phyloP scores from a whole-genome alignment of 2,797 vertebrate species.

The Arremon brunneinucha region DNA sequence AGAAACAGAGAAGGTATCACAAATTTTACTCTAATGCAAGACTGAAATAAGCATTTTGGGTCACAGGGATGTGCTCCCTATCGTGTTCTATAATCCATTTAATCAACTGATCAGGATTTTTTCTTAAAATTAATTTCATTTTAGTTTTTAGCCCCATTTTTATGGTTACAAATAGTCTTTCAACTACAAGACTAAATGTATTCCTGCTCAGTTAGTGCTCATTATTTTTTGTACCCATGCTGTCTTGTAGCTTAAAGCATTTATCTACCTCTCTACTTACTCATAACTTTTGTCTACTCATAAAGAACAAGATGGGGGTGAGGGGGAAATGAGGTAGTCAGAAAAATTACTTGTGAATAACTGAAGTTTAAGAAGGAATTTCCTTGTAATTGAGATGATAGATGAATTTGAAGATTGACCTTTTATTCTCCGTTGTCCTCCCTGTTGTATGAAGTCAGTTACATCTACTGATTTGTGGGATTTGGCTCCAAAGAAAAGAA shows the following conservation, averaged over 20 bases:
- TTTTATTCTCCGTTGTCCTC: not conserved
- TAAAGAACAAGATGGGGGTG: accelerated
- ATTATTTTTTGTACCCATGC: not conserved
- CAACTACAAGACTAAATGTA: not conserved
- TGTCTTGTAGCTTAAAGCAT: not conserved
- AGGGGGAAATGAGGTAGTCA: not conserved
- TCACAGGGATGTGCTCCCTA: not conserved
- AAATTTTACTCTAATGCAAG: not conserved
- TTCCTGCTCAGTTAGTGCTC: not conserved
- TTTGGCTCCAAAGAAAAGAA: not conserved
- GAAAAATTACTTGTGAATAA: not conserved
- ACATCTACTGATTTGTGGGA: not conserved
- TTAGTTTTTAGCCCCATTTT: not conserved
- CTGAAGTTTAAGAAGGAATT: not conserved
- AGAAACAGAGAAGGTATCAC: not conserved
- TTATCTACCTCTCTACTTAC: not conserved
- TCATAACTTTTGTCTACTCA: not conserved
- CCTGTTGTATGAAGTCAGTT: not conserved
- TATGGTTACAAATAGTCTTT: not conserved
- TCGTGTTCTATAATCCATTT: not conserved
- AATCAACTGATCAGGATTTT: not conserved
- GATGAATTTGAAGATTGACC: not conserved
- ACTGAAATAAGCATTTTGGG: not conserved
- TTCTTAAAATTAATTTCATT: not conserved
- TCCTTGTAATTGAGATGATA: not conserved